A percentile compares a stretch with the other conserved stretches of the same genome.
Conservation (phyloP, 2,888 invertebrate genomes). For the Girardia tigrina region DNA sequence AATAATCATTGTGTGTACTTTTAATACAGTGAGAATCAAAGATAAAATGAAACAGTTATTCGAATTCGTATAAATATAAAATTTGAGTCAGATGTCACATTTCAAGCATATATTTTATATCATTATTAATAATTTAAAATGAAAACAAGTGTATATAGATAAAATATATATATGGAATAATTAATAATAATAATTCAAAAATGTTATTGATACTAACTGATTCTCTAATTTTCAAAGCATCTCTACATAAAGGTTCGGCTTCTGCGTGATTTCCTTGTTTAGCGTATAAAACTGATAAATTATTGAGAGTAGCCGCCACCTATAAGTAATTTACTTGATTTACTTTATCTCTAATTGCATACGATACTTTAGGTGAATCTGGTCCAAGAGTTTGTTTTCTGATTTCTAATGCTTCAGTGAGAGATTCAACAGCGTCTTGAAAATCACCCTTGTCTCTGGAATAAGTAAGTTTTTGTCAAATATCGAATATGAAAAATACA, state of each 20-base stretch:
- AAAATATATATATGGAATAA: too few species aligned
- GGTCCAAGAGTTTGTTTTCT: background rate
- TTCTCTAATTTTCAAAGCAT: background rate
- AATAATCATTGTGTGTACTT: too few species aligned
- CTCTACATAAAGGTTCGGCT: slow-evolving; percentile 1
- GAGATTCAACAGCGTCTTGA: background rate
- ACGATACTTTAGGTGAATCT: slow-evolving; percentile 13
- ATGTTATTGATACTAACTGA: background rate
- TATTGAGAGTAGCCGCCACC: background rate
- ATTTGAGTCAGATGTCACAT: too few species aligned
- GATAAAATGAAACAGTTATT: too few species aligned
- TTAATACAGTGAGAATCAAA: too few species aligned
- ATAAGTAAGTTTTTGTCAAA: too few species aligned
- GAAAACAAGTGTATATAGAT: too few species aligned
- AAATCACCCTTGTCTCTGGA: slow-evolving; percentile 11
- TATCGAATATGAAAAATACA: too few species aligned
- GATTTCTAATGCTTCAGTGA: background rate
- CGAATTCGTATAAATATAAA: too few species aligned
- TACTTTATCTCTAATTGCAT: background rate
- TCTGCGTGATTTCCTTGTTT: slow-evolving; percentile 7
- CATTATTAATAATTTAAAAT: too few species aligned
- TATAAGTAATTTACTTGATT: background rate
- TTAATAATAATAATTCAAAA: too few species aligned
- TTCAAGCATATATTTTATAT: too few species aligned
- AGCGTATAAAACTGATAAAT: background rate